phyloP scores from a whole-genome alignment of 1,140 invertebrate species.

The Centruroides sculpturatus region DNA sequence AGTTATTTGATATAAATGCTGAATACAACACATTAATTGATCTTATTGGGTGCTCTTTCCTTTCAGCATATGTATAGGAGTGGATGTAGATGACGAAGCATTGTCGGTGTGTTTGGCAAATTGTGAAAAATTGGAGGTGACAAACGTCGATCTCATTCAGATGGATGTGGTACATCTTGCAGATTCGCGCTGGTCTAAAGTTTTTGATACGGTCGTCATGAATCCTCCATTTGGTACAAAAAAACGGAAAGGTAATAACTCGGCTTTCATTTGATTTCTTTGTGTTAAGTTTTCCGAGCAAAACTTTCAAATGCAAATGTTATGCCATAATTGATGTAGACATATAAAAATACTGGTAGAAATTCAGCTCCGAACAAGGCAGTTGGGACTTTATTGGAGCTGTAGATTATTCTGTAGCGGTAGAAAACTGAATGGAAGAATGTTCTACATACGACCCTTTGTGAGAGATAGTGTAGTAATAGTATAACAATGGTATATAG shows the following conservation, averaged over 20 bases:
- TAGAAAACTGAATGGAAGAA: too few relatives aligned
- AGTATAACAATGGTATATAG: not conserved
- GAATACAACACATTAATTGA: not conserved
- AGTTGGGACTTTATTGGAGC: too few relatives aligned
- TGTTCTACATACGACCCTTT: too few relatives aligned
- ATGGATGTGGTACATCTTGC: constrained; percentile 25
- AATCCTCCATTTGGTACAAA: constrained; percentile 99
- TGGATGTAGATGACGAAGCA: constrained; percentile 79
- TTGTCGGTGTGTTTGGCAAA: constrained; percentile 53
- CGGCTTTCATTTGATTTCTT: too few relatives aligned
- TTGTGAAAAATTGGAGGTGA: constrained; percentile 49
- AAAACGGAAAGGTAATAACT: constrained; percentile 44
- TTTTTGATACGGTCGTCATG: constrained; percentile 90
- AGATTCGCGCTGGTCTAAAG: constrained; percentile 31
- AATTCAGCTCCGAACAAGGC: too few relatives aligned
- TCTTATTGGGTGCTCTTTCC: not conserved
- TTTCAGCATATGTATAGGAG: constrained; percentile 45
- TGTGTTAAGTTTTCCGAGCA: too few relatives aligned
- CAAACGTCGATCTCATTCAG: constrained; percentile 52
- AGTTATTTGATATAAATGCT: too few relatives aligned
- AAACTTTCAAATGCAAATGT: too few relatives aligned
- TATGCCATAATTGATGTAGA: too few relatives aligned
- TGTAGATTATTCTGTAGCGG: too few relatives aligned
- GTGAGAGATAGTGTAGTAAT: too few relatives aligned
- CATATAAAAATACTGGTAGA: too few relatives aligned